Conservation (phyloP, 1,140 invertebrate genomes). For the Halesus radiatus region DNA sequence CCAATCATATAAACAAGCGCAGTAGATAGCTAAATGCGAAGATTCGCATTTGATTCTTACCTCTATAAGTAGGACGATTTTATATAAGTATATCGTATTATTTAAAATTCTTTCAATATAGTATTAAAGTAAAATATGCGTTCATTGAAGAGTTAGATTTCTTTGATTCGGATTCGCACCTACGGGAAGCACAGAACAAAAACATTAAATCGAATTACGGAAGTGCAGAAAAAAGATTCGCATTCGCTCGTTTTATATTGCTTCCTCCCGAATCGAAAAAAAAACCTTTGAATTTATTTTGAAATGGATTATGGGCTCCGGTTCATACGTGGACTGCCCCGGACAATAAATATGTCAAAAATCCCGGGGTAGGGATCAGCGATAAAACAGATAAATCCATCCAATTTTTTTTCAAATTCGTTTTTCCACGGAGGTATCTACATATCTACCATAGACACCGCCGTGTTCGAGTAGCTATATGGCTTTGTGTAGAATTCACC, state of each 20-base stretch:
- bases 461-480: too few species aligned
- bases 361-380: slow-evolving; percentile 55
- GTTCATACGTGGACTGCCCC: slow-evolving; percentile 54
- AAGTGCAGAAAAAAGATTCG: slow-evolving; percentile 4
- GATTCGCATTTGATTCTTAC: too few species aligned
- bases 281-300: slow-evolving; percentile 51
- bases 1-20: too few species aligned
- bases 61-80: too few species aligned
- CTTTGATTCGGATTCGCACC: background rate
- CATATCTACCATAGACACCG: background rate
- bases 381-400: slow-evolving; percentile 58
- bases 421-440: slow-evolving; percentile 43
- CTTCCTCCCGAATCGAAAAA: slow-evolving; percentile 24
- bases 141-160: background rate
- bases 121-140: too few species aligned
- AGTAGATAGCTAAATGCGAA: too few species aligned
- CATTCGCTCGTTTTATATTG: slow-evolving; percentile 22
- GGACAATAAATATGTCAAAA: slow-evolving; percentile 58
- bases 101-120: too few species aligned
- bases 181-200: background rate
- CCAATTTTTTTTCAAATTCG: slow-evolving; percentile 50
- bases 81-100: too few species aligned
- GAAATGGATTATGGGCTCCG: slow-evolving; percentile 50
- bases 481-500: too few species aligned
- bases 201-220: background rate